Evolutionary conservation across 2,888 invertebrate genomes (phyloP).

Genomic region (Nymphalis polychloros): DNA sequence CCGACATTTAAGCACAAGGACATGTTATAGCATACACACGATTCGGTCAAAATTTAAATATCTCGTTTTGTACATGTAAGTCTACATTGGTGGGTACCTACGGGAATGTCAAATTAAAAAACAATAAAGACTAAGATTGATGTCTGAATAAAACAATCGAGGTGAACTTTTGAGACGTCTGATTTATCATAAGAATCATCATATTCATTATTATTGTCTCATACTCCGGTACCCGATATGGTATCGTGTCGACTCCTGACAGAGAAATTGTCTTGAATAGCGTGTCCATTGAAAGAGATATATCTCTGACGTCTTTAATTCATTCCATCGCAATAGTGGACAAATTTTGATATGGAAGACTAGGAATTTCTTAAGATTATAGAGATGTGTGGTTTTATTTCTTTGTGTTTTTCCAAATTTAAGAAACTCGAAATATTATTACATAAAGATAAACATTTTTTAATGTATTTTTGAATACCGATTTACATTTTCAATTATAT

Average conservation of each 20-base stretch:
- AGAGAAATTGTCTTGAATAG: constrained; percentile 14
- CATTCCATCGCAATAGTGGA: constrained; percentile 6
- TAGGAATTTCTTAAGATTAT: neutral
- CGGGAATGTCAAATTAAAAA: constrained; percentile 14
- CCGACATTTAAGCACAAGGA: neutral
- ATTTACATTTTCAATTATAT: too few relatives aligned
- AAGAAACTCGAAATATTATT: too few relatives aligned
- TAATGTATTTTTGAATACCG: too few relatives aligned
- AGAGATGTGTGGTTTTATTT: neutral
- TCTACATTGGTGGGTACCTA: neutral
- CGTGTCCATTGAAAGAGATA: constrained; percentile 11
- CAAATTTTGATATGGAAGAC: constrained; percentile 4
- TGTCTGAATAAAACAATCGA: constrained; percentile 26
- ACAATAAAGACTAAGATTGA: constrained; percentile 28
- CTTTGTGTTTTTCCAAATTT: neutral
- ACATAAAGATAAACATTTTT: too few relatives aligned
- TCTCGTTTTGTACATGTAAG: constrained; percentile 4
- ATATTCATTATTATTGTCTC: constrained; percentile 23
- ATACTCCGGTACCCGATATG: constrained; percentile 11
- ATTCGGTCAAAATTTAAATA: constrained; percentile 9
- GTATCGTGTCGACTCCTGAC: constrained; percentile 10
- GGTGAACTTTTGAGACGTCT: constrained; percentile 9
- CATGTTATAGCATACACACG: neutral
- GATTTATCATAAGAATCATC: constrained; percentile 20
- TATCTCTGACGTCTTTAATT: constrained; percentile 4